phyloP scores from a whole-genome alignment of 2,888 invertebrate species.

The Hydriomena furcata region DNA sequence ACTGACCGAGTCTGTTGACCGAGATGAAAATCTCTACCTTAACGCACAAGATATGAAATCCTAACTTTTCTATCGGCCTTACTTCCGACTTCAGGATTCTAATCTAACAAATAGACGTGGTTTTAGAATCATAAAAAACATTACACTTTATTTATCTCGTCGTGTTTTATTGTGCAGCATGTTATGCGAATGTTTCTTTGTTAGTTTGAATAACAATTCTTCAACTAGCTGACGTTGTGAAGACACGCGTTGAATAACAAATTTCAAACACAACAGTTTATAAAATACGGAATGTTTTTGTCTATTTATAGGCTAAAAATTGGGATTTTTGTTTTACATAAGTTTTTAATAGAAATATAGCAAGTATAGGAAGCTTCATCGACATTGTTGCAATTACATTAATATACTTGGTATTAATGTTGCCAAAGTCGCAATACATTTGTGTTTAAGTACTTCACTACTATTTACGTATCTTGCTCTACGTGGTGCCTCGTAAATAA shows the following conservation, averaged over 20 bases:
- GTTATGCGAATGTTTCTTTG: constrained; percentile 6
- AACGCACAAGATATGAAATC: background rate
- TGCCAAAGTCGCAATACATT: constrained; percentile 1
- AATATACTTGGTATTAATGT: background rate
- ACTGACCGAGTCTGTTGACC: too few species aligned
- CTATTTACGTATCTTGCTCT: too few species aligned
- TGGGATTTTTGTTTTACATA: too few species aligned
- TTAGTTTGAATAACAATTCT: constrained; percentile 25
- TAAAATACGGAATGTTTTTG: too few species aligned
- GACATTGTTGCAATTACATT: background rate
- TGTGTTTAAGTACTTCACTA: background rate
- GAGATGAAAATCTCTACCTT: too few species aligned
- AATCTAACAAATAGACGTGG: too few species aligned
- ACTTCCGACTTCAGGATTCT: too few species aligned
- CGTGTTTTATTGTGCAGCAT: constrained; percentile 6
- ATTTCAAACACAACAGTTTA: too few species aligned
- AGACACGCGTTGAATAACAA: background rate
- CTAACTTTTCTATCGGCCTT: background rate
- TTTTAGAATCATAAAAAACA: background rate
- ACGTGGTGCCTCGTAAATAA: too few species aligned
- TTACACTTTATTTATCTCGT: background rate
- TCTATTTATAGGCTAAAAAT: too few species aligned
- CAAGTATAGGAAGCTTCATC: background rate
- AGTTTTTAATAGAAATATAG: too few species aligned
- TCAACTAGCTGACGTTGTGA: background rate